Base-by-base conservation (phyloP, 2,113 vertebrate genomes). In the Sigmodon hispidus region DNA sequence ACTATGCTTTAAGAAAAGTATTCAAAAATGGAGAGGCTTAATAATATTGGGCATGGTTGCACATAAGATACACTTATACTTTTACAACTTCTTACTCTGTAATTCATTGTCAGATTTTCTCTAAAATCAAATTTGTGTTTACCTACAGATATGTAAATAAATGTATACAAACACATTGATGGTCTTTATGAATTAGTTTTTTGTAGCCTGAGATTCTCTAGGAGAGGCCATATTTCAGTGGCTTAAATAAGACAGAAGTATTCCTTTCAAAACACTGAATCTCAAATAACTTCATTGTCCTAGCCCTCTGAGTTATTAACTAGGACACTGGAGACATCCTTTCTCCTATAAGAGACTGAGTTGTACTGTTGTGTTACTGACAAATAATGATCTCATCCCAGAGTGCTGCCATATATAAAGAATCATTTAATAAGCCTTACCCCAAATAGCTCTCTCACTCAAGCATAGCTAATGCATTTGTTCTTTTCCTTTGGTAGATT, bases 391-490 rank as follows among this genome's bases (percentile, higher is more conserved):
- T 31, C 31, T 76, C 55, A 84, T 77, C 87, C 70, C 24, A 55
- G 11, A 57, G 45, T 93, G 52, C 55, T 94, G 19, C 40, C 59
- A 55, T 77, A 59, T 91, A 80, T 92, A 91, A 93, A 48, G 80
- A 90, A 55, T 85, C 69, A 26, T 70, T 93, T 91, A 76, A 95
- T 83, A 70, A 90, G 87, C 75, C 70, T 89, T 72, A 61, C 52
- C 24, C n/a, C 90, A 96, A 94, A 96, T 86, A 94, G 79, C 80
- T 86, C 52, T 96, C 88, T 95, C 89, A 93, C 12, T 94, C 90
- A 90, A 96, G 94, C 90, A 97, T 92, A 93, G 88, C 87, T 97
- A 95, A 94, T 94, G 92, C 26, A 85, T 96, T 94, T 96, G 73
- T 94, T 92, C 63, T 96, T 97, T 95, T 87, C 93, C 84, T 97